Evolutionary conservation across 2,113 vertebrate genomes (phyloP).

Genomic region (Nesogale talazaci): DNA sequence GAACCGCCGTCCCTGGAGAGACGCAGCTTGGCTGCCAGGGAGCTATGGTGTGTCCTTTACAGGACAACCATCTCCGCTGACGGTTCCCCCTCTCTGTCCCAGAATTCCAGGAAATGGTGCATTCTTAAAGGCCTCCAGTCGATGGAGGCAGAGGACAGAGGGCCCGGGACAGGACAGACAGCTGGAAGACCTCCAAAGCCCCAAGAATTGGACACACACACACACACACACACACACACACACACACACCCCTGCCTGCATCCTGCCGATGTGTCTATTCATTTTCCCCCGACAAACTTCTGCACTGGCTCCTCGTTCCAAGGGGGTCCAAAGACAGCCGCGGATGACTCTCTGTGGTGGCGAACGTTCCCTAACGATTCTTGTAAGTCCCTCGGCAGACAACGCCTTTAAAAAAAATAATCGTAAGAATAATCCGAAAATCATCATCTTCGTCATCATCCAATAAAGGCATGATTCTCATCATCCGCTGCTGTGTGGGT

Average conservation of each 20-base stretch:
- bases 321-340: constrained; percentile 59
- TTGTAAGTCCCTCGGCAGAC: constrained; percentile 60
- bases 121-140: constrained; percentile 87
- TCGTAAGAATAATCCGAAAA: no score
- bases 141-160: constrained; percentile 11
- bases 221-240: neutral
- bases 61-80: constrained; percentile 23
- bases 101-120: constrained; percentile 97
- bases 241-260: neutral
- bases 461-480: constrained; percentile 82
- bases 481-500: constrained; percentile 51
- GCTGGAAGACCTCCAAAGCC: constrained; percentile 61
- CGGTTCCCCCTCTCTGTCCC: constrained; percentile 71
- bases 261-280: constrained; percentile 33
- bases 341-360: constrained; percentile 55
- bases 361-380: constrained; percentile 64
- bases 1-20: no score
- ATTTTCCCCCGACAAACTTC: constrained; percentile 51
- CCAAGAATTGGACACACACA: constrained; percentile 73
- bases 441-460: neutral
- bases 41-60: neutral
- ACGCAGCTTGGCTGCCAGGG: neutral
- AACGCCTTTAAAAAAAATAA: constrained; percentile 68
- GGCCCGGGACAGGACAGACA: constrained; percentile 55
- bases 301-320: constrained; percentile 67